These are phyloP conservation scores for Ctenodactylus gundi DNA, from an alignment of 2,113 vertebrate genomes.

Conservation along the genomic window DNA sequence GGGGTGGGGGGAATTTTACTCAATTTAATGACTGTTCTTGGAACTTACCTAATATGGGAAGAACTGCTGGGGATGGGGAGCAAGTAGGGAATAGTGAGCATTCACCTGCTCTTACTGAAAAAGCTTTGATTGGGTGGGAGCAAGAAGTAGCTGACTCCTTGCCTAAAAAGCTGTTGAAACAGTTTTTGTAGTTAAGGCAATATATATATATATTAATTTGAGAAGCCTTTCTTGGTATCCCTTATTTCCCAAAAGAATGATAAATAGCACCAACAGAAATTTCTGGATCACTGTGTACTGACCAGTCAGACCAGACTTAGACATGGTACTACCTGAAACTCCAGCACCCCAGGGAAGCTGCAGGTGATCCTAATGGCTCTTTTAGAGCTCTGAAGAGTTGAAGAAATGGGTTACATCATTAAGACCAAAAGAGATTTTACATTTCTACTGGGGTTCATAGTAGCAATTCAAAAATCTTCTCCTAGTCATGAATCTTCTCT, in stretches of 20 bases:
- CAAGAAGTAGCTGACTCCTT: neutral
- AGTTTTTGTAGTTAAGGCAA: constrained; percentile 1
- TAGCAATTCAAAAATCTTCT: constrained; percentile 16
- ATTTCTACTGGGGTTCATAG: neutral
- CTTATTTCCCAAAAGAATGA: constrained; percentile 43
- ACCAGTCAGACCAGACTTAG: neutral
- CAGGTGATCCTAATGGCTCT: neutral
- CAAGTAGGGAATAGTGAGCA: neutral
- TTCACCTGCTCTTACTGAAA: neutral
- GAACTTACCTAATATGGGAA: neutral
- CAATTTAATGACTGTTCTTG: neutral
- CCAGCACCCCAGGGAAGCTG: neutral
- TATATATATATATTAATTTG: neutral
- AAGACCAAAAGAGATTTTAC: neutral
- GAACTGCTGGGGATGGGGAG: neutral
- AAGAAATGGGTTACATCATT: neutral
- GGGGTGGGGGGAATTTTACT: neutral
- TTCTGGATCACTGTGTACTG: neutral
- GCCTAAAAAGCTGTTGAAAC: neutral
- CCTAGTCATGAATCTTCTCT: neutral
- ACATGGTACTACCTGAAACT: neutral
- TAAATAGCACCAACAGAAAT: neutral
- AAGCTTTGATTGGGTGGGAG: neutral
- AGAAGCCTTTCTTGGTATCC: neutral
- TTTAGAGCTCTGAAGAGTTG: neutral